Percentiles rank a stretch among this genome's conserved stretches.
Evolutionary conservation across 1,140 invertebrate genomes (phyloP).

Genomic region (Drosophila arawakana): DNA sequence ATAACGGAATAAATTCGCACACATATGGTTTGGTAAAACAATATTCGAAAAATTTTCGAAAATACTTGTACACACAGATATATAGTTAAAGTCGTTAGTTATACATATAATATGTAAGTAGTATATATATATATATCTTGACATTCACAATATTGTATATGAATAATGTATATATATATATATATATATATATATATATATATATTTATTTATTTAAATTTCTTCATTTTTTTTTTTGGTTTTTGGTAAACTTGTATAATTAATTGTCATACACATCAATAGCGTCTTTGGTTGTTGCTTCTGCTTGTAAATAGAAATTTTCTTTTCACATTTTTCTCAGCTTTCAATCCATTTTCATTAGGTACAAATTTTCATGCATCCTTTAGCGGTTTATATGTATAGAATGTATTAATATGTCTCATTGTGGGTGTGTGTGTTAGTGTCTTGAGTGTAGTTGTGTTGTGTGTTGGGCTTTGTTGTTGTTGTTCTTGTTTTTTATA

Average conservation of each 20-base stretch:
- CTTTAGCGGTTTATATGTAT: conserved; percentile 41
- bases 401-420: conserved; percentile 23
- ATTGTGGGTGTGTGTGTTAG: background rate
- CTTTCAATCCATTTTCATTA: conserved; percentile 26
- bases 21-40: conserved; percentile 79
- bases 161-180: conserved; percentile 53
- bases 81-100: conserved; percentile 36
- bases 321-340: conserved; percentile 5
- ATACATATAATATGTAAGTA: conserved; percentile 58
- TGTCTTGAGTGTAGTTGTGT: conserved; percentile 16
- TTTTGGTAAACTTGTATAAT: conserved; percentile 71
- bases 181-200: conserved; percentile 63
- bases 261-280: conserved; percentile 82
- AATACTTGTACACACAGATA: conserved; percentile 45
- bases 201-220: conserved; percentile 48
- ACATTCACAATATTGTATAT: conserved; percentile 68
- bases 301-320: conserved; percentile 69
- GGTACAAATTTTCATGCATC: conserved; percentile 65
- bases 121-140: conserved; percentile 21
- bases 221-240: conserved; percentile 16
- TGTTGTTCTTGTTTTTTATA: conserved; percentile 30
- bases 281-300: conserved; percentile 38
- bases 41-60: conserved; percentile 50
- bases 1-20: conserved; percentile 54
- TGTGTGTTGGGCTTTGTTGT: conserved; percentile 16